Percentiles rank a stretch among this genome's conserved stretches.
These are phyloP conservation scores for Malaclemys terrapin DNA, from an alignment of 2,113 vertebrate species.

Conservation along the genomic window DNA sequence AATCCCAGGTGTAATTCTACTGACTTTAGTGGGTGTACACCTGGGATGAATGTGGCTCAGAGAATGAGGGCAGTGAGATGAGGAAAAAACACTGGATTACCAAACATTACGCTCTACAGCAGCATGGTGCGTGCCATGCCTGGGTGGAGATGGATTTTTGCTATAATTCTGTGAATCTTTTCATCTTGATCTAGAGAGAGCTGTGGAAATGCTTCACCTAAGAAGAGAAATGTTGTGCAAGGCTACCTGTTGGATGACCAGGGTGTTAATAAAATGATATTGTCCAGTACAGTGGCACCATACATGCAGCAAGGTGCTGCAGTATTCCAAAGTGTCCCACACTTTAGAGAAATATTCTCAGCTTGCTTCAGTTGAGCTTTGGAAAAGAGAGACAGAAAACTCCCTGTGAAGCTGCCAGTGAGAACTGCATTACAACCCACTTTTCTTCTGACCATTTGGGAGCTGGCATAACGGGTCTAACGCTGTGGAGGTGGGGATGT, in stretches of 20 bases:
- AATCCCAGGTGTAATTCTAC: not conserved
- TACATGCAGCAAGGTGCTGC: not conserved
- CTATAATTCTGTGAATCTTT: not conserved
- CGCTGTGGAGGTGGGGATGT: not conserved
- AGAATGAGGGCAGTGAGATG: not conserved
- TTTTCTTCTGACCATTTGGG: not conserved
- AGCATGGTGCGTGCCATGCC: not conserved
- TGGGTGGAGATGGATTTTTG: constrained; percentile 8
- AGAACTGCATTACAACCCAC: not conserved
- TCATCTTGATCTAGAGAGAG: not conserved
- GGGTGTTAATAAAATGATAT: not conserved
- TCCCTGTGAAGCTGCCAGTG: not conserved
- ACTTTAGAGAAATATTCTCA: not conserved
- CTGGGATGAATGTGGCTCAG: constrained; percentile 7
- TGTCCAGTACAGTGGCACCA: not conserved
- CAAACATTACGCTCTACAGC: not conserved
- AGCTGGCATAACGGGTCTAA: not conserved
- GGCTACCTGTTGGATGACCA: not conserved
- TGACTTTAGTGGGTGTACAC: not conserved
- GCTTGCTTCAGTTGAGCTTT: not conserved
- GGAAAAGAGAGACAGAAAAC: not conserved
- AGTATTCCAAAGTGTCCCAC: not conserved
- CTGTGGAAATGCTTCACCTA: not conserved
- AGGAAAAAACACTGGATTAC: constrained; percentile 34
- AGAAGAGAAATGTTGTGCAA: not conserved